Evolutionary conservation across 2,888 invertebrate genomes (phyloP).

Genomic region (Ptilodon capucinus): DNA sequence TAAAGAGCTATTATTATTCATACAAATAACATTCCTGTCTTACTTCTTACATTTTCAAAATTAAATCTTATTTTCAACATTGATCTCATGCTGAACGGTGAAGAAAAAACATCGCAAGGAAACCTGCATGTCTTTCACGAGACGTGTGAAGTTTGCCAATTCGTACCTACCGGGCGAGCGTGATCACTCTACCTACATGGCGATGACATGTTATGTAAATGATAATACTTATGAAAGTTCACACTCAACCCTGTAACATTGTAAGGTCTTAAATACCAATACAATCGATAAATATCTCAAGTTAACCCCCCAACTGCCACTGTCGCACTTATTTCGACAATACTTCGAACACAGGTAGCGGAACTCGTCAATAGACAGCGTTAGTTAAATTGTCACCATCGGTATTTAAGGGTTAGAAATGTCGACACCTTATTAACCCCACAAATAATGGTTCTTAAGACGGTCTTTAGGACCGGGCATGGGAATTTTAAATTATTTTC

Average conservation of each 20-base stretch:
- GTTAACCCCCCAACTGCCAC: constrained; percentile 15
- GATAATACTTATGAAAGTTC: neutral
- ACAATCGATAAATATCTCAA: constrained; percentile 7
- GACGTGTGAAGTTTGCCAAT: no score
- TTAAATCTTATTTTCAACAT: no score
- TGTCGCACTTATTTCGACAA: constrained; percentile 15
- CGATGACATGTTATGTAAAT: no score
- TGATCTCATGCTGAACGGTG: no score
- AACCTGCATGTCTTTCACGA: no score
- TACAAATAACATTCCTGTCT: no score
- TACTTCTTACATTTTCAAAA: no score
- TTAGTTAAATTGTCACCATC: constrained; percentile 58
- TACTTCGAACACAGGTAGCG: constrained; percentile 43
- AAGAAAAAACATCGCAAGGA: no score
- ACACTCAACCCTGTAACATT: neutral
- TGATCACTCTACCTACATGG: no score
- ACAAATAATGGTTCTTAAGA: constrained; percentile 46
- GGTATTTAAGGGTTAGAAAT: constrained; percentile 51
- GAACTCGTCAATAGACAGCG: constrained; percentile 42
- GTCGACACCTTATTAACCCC: constrained; percentile 64
- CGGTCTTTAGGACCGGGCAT: constrained; percentile 46
- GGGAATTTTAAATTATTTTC: constrained; percentile 71
- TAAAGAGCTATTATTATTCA: no score
- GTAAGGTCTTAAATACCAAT: neutral
- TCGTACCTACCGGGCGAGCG: no score